Evolutionary conservation across 2,888 invertebrate genomes (phyloP).

Genomic region (Sinelater perroti): DNA sequence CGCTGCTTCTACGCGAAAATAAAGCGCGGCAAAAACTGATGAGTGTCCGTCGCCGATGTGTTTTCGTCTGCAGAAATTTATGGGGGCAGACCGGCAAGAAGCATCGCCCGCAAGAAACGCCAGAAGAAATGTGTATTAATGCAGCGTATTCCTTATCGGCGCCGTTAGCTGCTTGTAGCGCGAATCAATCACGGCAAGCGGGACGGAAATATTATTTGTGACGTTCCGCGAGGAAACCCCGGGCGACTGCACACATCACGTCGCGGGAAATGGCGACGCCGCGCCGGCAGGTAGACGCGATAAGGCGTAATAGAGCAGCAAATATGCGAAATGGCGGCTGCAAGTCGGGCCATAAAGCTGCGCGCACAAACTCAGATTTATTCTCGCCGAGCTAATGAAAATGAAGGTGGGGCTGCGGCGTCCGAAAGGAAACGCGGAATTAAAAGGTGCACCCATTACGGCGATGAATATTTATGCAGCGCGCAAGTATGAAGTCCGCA

Average conservation of each 20-base stretch:
- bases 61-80: too few relatives aligned
- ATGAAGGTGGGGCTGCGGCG: constrained; percentile 1
- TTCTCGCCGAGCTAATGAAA: neutral
- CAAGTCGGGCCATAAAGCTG: constrained; percentile 2
- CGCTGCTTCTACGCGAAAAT: too few relatives aligned
- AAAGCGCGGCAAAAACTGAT: too few relatives aligned
- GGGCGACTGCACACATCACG: constrained; percentile 3
- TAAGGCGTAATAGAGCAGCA: constrained; percentile 18
- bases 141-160: constrained; percentile 13
- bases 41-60: too few relatives aligned
- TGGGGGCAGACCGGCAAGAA: too few relatives aligned
- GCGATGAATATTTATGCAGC: constrained; percentile 1
- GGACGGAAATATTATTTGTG: constrained; percentile 24
- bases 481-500: too few relatives aligned
- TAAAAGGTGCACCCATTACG: constrained; percentile 1
- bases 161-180: constrained; percentile 14
- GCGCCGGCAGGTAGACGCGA: neutral
- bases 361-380: constrained; percentile 9
- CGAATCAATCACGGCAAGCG: constrained; percentile 18
- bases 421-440: constrained; percentile 5
- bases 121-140: constrained; percentile 8
- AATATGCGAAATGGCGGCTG: constrained; percentile 2
- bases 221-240: constrained; percentile 5
- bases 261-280: too few relatives aligned
- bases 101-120: neutral